Percentiles rank a stretch among this genome's conserved stretches.
Evolutionary conservation across 2,888 invertebrate species (phyloP).

Genomic region (Ochropleura plecta): DNA sequence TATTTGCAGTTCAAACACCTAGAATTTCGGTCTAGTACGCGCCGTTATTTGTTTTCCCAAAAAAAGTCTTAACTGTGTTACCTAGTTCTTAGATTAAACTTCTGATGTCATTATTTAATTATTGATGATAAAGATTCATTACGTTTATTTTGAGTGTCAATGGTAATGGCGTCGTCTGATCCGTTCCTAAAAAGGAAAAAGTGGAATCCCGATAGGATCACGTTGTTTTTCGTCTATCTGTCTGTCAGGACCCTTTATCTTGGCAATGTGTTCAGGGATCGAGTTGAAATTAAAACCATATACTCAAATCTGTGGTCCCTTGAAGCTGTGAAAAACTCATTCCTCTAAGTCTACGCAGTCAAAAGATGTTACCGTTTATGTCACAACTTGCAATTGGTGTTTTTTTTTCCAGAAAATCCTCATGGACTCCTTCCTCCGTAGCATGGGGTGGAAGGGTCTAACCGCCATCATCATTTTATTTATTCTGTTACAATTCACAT

Average conservation of each 20-base stretch:
- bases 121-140: neutral
- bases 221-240: too few relatives aligned
- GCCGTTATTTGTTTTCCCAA: conserved; percentile 7
- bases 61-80: conserved; percentile 12
- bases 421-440: neutral
- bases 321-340: too few relatives aligned
- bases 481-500: neutral
- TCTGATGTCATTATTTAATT: conserved; percentile 4
- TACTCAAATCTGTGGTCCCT: too few relatives aligned
- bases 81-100: conserved; percentile 15
- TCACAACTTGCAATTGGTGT: too few relatives aligned
- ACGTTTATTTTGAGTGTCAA: neutral
- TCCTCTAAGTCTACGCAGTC: too few relatives aligned
- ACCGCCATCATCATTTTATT: neutral
- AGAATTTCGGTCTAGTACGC: neutral
- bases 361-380: too few relatives aligned
- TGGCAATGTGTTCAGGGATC: too few relatives aligned
- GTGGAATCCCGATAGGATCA: too few relatives aligned
- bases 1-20: conserved; percentile 12
- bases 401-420: neutral
- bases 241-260: too few relatives aligned
- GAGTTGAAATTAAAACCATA: too few relatives aligned
- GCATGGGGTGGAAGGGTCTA: neutral
- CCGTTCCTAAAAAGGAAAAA: neutral
- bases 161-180: neutral